Conservation (phyloP, 2,113 vertebrate species). For the Brachyhypopomus occidentalis region DNA sequence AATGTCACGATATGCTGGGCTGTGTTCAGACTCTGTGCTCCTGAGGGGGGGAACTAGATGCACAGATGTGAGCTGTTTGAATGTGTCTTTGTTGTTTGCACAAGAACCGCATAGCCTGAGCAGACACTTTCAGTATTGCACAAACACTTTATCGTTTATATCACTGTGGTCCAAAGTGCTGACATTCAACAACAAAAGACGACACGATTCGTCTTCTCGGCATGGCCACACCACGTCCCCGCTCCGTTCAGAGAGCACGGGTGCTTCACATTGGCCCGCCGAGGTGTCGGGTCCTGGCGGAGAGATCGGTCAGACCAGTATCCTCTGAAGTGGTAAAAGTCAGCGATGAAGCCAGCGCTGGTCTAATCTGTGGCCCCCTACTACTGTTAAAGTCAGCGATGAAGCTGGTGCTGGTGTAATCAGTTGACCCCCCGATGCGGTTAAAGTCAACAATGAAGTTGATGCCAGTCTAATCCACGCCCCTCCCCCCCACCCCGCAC, state of each 20-base stretch:
- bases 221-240: background rate
- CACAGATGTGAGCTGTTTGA: conserved; percentile 18
- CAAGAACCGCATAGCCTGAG: conserved; percentile 50
- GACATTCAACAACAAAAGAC: conserved; percentile 38
- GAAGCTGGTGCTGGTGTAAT: background rate
- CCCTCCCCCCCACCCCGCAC: background rate
- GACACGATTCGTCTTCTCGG: conserved; percentile 44
- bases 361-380: background rate
- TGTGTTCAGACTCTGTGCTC: background rate
- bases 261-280: too few relatives aligned
- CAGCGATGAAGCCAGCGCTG: background rate
- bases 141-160: conserved; percentile 41
- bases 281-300: too few relatives aligned
- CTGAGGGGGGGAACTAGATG: background rate
- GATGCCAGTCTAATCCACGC: background rate
- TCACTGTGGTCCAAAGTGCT: conserved; percentile 36
- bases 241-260: conserved; percentile 4
- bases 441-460: conserved; percentile 6
- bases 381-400: conserved; percentile 5
- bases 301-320: background rate
- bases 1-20: background rate
- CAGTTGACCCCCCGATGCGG: background rate
- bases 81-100: conserved; percentile 38
- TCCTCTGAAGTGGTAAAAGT: too few relatives aligned
- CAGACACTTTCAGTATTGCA: conserved; percentile 54